These are phyloP conservation scores for Amphimedon queenslandica DNA, from an alignment of 37 sponge, comb jelly and placozoan species.

Conservation along the genomic window DNA sequence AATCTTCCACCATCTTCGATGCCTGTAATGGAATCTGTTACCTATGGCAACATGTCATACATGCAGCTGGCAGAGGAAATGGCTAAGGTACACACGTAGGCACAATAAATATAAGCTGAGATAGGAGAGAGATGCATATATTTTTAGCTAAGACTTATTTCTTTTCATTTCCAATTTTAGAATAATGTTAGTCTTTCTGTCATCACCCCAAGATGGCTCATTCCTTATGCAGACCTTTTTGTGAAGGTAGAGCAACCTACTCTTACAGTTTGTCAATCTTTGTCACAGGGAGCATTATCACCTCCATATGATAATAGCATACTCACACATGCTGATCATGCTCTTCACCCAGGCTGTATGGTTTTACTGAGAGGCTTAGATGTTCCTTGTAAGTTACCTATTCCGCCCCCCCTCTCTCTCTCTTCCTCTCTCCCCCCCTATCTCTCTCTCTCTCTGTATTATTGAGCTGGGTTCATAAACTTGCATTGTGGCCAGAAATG, in stretches of 20 bases:
- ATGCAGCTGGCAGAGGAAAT: constrained; percentile 34
- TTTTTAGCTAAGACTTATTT: no score
- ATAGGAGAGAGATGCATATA: no score
- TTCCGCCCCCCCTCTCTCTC: no score
- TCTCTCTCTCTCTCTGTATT: no score
- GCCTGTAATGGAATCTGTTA: constrained; percentile 31
- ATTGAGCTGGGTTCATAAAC: no score
- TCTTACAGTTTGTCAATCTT: neutral
- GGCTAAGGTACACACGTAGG: constrained; percentile 8
- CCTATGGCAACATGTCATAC: constrained; percentile 15
- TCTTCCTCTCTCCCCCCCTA: no score
- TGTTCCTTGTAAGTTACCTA: constrained; percentile 17
- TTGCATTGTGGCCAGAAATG: no score
- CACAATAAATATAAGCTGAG: neutral
- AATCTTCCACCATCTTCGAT: constrained; percentile 28
- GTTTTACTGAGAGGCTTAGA: constrained; percentile 41
- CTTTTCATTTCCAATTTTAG: neutral
- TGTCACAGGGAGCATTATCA: neutral
- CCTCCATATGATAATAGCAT: neutral
- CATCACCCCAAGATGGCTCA: constrained; percentile 22
- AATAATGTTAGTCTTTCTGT: constrained; percentile 21
- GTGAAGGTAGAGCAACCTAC: constrained; percentile 10
- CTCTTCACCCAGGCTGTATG: constrained; percentile 28
- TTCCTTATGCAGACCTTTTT: constrained; percentile 11
- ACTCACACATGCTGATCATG: constrained; percentile 16